Evolutionary conservation across 2,113 vertebrate species (phyloP).

Genomic region (Rissa tridactyla): DNA sequence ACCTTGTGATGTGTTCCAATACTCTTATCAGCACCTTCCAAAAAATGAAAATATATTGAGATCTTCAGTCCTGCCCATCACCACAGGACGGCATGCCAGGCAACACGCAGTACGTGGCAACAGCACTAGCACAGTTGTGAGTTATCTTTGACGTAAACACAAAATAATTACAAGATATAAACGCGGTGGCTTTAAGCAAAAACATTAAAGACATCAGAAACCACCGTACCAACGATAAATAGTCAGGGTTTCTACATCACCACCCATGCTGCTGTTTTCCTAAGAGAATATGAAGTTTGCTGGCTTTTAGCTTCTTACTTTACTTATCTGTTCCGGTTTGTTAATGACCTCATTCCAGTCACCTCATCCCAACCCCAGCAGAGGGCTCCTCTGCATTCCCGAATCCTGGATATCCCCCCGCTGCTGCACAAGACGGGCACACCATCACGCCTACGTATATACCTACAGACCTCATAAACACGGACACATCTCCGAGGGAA

Average conservation of each 20-base stretch:
- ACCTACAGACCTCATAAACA: neutral
- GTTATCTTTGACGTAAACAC: neutral
- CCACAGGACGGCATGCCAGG: neutral
- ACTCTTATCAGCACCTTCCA: neutral
- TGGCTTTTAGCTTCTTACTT: neutral
- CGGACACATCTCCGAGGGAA: neutral
- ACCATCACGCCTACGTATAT: fast-evolving
- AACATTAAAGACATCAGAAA: neutral
- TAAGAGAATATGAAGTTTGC: neutral
- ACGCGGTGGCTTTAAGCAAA: neutral
- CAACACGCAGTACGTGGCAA: neutral
- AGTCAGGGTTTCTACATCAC: neutral
- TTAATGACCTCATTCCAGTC: neutral
- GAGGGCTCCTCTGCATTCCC: neutral
- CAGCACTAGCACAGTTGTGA: neutral
- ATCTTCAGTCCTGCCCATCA: neutral
- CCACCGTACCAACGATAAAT: neutral
- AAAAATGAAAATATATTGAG: neutral
- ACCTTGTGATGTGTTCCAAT: neutral
- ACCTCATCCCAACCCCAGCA: neutral
- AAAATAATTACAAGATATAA: neutral
- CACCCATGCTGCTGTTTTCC: neutral
- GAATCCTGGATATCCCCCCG: neutral
- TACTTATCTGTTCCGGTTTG: neutral
- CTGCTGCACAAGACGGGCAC: neutral